Base-by-base conservation (phyloP, 2,888 invertebrate genomes). In the Germaria angustata region DNA sequence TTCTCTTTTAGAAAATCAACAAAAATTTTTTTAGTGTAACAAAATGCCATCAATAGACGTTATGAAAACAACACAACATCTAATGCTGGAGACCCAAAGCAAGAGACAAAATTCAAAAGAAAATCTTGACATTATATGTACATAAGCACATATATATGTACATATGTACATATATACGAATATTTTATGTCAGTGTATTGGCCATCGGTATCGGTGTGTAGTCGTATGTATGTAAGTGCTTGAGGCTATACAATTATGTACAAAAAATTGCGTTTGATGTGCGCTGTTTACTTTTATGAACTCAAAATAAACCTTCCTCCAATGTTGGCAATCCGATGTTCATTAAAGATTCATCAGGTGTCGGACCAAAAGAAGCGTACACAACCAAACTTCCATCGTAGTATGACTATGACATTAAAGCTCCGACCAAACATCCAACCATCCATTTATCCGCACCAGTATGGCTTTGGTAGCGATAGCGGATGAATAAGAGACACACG, bases 331-430 rank as follows among this genome's bases (percentile, higher is more conserved):
- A 73, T 57, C 15, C 57, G 53, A 71, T 79, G 59, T 88, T 88
- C 88, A 88, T 88, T 88, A 89, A 89, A 88, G 88, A 88, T 88
- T 88, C 88, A 89, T 89, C 89, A 87, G 86, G 88, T 88, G 88
- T 88, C 88, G 86, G 72, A 78, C 77, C 69, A 75, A 84, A 77
- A 65, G 49, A 76, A 76, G 66, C 46, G 17, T 53, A 57, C 46
- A 63, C 51, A 73, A 15, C 8, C 11, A 59, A n/a, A 59, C 44
- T 46, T 34, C 8, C n/a, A 59, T 28, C 49, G 53, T 32, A 32
- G 53, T 75, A 53, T 66, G 76, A 80, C 66, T 69, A 81, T 81
- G 84, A 77, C 77, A 72, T 66, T 41, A 41, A 57, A 34, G 28
- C 41, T 66, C 61, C 72, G 57, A 41, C 32, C 69, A 57, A 61